These are phyloP conservation scores for Rhaphigaster nebulosa DNA, from an alignment of 2,888 invertebrate species.

Conservation along the genomic window DNA sequence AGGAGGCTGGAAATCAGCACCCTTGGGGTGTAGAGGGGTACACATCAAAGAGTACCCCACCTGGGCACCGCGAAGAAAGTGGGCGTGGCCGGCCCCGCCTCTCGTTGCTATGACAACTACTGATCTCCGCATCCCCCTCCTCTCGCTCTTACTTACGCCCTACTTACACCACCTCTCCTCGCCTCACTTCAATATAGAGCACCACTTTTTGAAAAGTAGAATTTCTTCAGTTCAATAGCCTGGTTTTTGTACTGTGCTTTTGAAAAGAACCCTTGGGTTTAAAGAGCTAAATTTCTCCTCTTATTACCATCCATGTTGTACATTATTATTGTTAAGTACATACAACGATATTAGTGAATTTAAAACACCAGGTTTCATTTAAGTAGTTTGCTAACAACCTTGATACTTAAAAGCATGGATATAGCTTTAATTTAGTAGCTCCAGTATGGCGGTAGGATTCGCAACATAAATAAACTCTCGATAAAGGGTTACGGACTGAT, in stretches of 20 bases:
- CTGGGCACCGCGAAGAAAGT: not conserved
- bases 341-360: not conserved
- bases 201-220: constrained; percentile 49
- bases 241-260: not conserved
- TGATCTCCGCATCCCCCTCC: not conserved
- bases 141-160: constrained; percentile 37
- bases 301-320: not conserved
- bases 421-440: too few relatives aligned
- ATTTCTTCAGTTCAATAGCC: constrained; percentile 40
- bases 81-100: constrained; percentile 58
- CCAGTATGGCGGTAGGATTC: too few relatives aligned
- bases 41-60: not conserved
- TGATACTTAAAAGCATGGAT: too few relatives aligned
- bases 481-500: too few relatives aligned
- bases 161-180: constrained; percentile 29
- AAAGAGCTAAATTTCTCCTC: not conserved
- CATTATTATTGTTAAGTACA: not conserved
- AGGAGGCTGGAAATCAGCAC: not conserved
- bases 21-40: not conserved
- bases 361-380: not conserved
- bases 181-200: constrained; percentile 50
- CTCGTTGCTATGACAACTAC: constrained; percentile 49
- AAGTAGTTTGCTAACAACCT: too few relatives aligned
- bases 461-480: too few relatives aligned
- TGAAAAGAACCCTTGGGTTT: constrained; percentile 15